Conservation (phyloP, 1,140 invertebrate genomes). For the Tetramorium alpestre region DNA sequence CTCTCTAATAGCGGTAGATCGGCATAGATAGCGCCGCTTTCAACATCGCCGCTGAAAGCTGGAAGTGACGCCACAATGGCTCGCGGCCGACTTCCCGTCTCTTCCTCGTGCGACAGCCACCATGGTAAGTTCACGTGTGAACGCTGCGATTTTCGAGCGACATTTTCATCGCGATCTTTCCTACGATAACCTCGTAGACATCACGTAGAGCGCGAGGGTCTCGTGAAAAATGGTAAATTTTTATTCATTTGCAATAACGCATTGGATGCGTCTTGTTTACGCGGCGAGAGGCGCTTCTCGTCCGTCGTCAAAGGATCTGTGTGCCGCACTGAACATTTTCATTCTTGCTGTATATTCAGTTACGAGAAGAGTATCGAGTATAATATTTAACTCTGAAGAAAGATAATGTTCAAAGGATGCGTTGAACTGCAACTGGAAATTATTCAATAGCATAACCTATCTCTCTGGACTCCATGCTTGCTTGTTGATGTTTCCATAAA, state of each 20-base stretch:
- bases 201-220: not conserved
- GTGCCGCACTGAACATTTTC: constrained; percentile 37
- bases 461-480: not conserved
- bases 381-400: not conserved
- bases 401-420: not conserved
- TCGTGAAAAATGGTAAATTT: not conserved
- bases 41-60: not conserved
- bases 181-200: not conserved
- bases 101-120: constrained; percentile 72
- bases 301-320: constrained; percentile 4
- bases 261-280: not conserved
- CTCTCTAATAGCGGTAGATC: not conserved
- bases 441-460: constrained; percentile 4
- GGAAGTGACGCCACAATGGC: constrained; percentile 53
- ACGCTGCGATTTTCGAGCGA: not conserved
- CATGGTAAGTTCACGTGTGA: constrained; percentile 76
- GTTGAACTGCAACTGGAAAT: not conserved
- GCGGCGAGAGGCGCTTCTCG: too few species aligned
- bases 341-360: not conserved
- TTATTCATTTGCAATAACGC: not conserved
- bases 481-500: not conserved
- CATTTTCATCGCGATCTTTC: not conserved
- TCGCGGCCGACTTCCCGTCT: constrained; percentile 68
- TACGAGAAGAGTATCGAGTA: not conserved
- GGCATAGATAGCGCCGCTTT: not conserved